Evolutionary conservation across 2,113 vertebrate genomes (phyloP).

Genomic region (Pseudorasbora parva): DNA sequence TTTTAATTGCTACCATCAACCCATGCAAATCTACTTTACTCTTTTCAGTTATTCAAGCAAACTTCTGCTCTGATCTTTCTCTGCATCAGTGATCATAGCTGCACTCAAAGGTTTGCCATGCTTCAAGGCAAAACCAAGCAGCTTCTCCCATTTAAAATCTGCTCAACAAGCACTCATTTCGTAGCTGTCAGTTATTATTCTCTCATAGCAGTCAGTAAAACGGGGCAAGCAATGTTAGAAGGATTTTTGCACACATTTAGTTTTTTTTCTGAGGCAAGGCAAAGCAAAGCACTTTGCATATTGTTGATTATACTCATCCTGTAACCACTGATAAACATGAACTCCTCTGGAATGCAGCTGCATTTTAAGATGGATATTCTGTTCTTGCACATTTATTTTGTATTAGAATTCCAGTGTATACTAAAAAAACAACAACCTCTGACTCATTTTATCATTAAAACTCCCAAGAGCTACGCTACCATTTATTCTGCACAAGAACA

Average conservation of each 20-base stretch:
- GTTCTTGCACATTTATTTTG: not conserved
- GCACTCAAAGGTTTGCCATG: not conserved
- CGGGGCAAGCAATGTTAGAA: not conserved
- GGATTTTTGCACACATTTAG: not conserved
- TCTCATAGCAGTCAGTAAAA: not conserved
- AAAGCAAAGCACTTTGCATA: not conserved
- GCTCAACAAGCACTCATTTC: not conserved
- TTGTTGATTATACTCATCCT: not conserved
- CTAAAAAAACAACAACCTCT: not conserved
- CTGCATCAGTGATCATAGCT: conserved; percentile 15
- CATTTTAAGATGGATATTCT: not conserved
- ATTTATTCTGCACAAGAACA: conserved; percentile 2
- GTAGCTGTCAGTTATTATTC: not conserved
- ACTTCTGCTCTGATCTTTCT: conserved; percentile 13
- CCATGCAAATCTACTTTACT: conserved; percentile 4
- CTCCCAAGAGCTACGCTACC: not conserved
- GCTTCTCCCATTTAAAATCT: not conserved
- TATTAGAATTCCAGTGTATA: not conserved
- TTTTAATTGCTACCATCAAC: conserved; percentile 8
- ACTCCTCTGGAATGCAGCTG: not conserved
- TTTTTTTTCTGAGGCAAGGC: not conserved
- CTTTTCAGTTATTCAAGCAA: not conserved
- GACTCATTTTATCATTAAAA: conserved; percentile 28
- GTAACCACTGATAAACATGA: not conserved
- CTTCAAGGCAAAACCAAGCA: conserved; percentile 3